Evolutionary conservation across 2,797 vertebrate species (phyloP), one percentile per base, ranked within the genome.

Genomic region (Chromis chromis): DNA sequence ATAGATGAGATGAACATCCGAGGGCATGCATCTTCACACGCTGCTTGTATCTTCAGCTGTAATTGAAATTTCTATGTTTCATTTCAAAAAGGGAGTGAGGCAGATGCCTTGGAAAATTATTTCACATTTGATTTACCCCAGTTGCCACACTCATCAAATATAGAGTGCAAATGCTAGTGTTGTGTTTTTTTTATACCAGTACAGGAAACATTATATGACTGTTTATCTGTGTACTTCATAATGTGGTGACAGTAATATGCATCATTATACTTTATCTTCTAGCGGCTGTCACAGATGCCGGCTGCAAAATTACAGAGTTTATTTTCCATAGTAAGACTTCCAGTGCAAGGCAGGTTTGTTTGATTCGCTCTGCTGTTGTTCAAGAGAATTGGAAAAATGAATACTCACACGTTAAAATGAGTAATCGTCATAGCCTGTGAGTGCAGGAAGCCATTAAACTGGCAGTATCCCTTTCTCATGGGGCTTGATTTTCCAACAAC

Each of bases 51-150:
- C 57, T 22, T 63, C 10, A 64, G 49, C 63, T 57, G 50, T 82
- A 54, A 81, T 77, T 65, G 17, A 67, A 74, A 57, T 73, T 59
- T 70, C 31, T 81, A 13, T 40, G 21, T 44, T 75, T 70, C 0
- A n/a, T 80, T 62, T 46, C 8, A 71, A 53, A 69, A 81, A 1
- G 17, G 49, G 4, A 14, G 17, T 4, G 33, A 59, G 69, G 74
- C 46, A 57, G 64, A 70, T 70, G 25, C 22, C 59, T 64, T 7
- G 24, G 55, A 71, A 79, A 65, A 56, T 56, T 0, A 44, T 76
- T 78, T 81, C 28, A 50, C 25, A 50, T 86, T 82, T 77, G 49
- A 81, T 73, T 57, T 65, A 16, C 65, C 54, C 28, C 39, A 68
- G 17, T 60, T 79, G 39, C 44, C 49, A 53, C 52, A 59, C 53